Evolutionary conservation across 2,888 invertebrate genomes (phyloP), one percentile per base, ranked within the genome.

Genomic region (Stenodema calcarata): DNA sequence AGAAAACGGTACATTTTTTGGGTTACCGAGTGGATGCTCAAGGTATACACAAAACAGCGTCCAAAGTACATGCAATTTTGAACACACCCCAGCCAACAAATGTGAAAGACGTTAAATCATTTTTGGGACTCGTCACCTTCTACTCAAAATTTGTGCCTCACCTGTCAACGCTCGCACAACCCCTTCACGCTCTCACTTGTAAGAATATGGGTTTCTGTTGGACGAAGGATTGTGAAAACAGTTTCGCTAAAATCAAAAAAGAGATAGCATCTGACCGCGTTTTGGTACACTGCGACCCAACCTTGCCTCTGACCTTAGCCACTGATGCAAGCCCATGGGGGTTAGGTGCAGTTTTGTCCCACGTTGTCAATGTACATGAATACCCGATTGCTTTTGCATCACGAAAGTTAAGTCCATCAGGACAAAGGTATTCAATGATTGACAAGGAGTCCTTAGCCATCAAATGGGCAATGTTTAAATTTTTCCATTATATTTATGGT

Each of bases 311-410:
- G 12, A 41, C 42, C 27, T 6, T 81, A n/a, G 54, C 82, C 42
- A 69, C 69, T 62, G 82, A 82, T 4, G 82, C 82, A 18, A 35
- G 35, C 23, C 82, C 82, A n/a, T 14, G 16, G 16, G 82, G 82
- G 0, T 16, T 82, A 2, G 82, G 82, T 16, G 62, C 69, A 1
- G 82, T 82, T 12, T 11, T 82, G 0, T 30, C 82, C 0, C 69
- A 69, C 18, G 2, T 82, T 14, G 4, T 27, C 6, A 27, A 70
- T 30, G 16, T 7, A 16, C 27, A 18, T 14, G 70, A 70, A 27
- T 16, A 7, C 11, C 70, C 70, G 2, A 70, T 70, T 27, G 70
- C 18, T 18, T 70, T 70, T 27, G 70, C 70, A 1, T 70, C 70
- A 14, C 27, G 70, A 23, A 70, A 7, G 23, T 16, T 70, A 1